Percentiles rank a stretch among this genome's conserved stretches.
Conservation (phyloP, 2,888 invertebrate genomes). For the Cryptophagus acutangulus region DNA sequence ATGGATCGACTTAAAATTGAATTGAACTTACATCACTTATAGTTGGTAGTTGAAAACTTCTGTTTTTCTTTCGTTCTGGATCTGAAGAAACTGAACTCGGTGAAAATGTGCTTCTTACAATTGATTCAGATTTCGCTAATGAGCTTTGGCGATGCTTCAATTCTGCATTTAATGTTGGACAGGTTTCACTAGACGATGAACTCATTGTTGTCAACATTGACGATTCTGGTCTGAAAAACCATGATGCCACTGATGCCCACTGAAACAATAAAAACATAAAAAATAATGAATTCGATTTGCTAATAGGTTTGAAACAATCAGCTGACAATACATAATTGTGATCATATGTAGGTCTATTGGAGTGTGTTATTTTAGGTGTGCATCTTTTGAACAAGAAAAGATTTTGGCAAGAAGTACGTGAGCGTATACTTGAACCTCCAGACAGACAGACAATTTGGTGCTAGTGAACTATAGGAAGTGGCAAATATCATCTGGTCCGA, state of each 20-base stretch:
- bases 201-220: conserved; percentile 37
- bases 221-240: conserved; percentile 48
- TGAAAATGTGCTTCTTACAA: conserved; percentile 3
- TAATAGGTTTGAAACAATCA: too few relatives aligned
- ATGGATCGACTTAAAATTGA: not conserved
- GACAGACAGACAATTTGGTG: conserved; percentile 11
- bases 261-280: conserved; percentile 35
- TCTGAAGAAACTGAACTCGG: conserved; percentile 14
- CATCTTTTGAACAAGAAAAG: too few relatives aligned
- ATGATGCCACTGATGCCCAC: conserved; percentile 51
- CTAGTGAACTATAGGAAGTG: conserved; percentile 21
- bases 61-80: conserved; percentile 29
- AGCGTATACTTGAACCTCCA: conserved; percentile 5
- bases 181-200: not conserved
- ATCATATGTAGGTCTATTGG: too few relatives aligned
- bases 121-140: too few relatives aligned
- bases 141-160: conserved; percentile 11
- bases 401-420: too few relatives aligned
- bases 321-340: too few relatives aligned
- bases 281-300: too few relatives aligned
- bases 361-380: too few relatives aligned
- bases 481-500: conserved; percentile 18
- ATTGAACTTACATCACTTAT: conserved; percentile 45
- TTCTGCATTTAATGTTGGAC: conserved; percentile 18
- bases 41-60: conserved; percentile 43